phyloP scores from a whole-genome alignment of 2,113 vertebrate species.

The Chloebia gouldiae region DNA sequence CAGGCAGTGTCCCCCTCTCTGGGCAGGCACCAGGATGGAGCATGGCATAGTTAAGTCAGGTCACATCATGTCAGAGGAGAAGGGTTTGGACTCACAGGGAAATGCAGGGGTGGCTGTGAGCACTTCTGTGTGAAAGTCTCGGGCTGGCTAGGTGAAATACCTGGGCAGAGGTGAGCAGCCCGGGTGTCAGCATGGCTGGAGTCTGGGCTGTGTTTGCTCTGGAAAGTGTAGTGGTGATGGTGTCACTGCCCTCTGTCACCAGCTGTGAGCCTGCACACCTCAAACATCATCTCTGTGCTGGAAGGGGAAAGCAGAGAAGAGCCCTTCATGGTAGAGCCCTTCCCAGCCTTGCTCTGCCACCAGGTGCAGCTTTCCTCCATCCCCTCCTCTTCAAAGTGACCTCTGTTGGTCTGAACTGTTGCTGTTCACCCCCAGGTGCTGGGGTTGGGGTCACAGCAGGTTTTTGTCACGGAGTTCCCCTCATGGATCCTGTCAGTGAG shows the following conservation, averaged over 20 bases:
- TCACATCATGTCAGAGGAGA: not conserved
- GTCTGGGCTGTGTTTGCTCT: not conserved
- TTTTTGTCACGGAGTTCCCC: not conserved
- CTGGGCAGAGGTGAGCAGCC: not conserved
- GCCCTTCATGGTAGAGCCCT: not conserved
- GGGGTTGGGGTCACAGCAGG: not conserved
- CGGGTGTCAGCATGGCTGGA: not conserved
- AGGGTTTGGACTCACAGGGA: not conserved
- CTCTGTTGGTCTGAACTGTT: fast-evolving
- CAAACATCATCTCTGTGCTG: not conserved
- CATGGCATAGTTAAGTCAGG: fast-evolving
- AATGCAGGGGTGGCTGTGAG: not conserved
- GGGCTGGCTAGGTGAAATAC: not conserved
- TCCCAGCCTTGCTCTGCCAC: not conserved
- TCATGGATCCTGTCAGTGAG: not conserved
- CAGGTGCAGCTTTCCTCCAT: not conserved
- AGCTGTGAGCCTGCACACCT: not conserved
- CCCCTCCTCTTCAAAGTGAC: not conserved
- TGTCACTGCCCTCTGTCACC: not conserved
- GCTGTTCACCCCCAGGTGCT: not conserved
- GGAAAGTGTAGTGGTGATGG: fast-evolving
- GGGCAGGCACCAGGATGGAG: not conserved
- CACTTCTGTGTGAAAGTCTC: not conserved
- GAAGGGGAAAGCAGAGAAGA: not conserved
- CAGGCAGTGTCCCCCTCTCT: not conserved